These are phyloP conservation scores for Habropoda laboriosa DNA, from an alignment of 1,140 invertebrate genomes.

Conservation along the genomic window DNA sequence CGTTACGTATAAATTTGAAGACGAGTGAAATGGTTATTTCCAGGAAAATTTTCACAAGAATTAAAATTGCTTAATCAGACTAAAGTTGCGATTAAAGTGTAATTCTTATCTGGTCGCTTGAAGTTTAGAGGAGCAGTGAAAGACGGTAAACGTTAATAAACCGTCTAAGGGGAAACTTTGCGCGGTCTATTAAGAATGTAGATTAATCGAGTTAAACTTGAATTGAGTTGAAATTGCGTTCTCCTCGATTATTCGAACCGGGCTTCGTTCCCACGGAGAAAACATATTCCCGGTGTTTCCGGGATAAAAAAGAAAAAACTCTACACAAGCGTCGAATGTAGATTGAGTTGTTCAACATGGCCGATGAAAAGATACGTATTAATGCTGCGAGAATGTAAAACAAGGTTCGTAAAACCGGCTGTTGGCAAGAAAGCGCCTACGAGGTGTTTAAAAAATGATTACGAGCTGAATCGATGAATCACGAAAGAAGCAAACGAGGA, in stretches of 20 bases:
- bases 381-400: neutral
- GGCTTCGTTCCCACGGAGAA: neutral
- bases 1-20: too few species aligned
- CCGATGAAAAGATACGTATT: neutral
- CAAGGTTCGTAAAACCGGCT: neutral
- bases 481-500: neutral
- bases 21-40: too few species aligned
- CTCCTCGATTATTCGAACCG: neutral
- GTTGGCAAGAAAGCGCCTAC: neutral
- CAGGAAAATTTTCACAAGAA: too few species aligned
- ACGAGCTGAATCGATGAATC: constrained; percentile 5
- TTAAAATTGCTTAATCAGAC: too few species aligned
- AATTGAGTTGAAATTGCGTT: neutral
- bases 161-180: neutral
- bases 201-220: neutral
- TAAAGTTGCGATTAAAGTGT: neutral
- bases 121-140: too few species aligned
- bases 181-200: neutral
- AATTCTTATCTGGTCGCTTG: neutral
- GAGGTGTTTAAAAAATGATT: neutral
- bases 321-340: neutral
- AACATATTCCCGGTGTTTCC: neutral
- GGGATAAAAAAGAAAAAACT: too few species aligned
- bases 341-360: neutral
- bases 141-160: neutral